These are phyloP conservation scores for Cephus pygmeus DNA, from an alignment of 2,888 invertebrate genomes.

Conservation along the genomic window DNA sequence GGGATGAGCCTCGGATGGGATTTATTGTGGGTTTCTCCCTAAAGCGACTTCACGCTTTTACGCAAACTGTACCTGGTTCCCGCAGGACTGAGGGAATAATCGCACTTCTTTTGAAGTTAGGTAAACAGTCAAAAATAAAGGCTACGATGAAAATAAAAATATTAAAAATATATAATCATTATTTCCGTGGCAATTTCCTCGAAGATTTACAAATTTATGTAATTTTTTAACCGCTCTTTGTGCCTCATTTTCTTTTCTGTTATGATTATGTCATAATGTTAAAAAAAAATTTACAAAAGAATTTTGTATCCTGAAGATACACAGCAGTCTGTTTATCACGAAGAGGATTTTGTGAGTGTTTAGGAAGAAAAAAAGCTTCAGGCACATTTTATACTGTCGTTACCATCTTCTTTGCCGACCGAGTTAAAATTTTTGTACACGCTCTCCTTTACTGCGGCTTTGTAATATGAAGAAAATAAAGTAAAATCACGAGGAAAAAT, in stretches of 20 bases:
- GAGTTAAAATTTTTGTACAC: neutral
- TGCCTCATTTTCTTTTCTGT: neutral
- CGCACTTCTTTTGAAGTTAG: neutral
- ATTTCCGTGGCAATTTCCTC: no score
- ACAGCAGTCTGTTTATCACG: neutral
- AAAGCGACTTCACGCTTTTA: neutral
- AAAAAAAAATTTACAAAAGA: neutral
- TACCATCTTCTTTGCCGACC: neutral
- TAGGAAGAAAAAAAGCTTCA: neutral
- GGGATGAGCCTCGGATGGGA: no score
- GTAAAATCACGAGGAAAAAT: neutral
- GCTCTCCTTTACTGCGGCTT: neutral
- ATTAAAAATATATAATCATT: no score
- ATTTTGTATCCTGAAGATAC: neutral
- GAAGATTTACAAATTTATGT: no score
- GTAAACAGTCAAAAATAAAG: no score
- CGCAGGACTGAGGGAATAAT: neutral
- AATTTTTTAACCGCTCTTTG: neutral
- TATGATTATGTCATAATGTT: neutral
- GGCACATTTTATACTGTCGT: neutral
- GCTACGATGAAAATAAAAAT: no score
- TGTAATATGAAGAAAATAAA: neutral
- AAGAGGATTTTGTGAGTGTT: neutral
- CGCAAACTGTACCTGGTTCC: neutral
- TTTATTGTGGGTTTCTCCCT: no score